These are phyloP conservation scores for Amia ocellicauda DNA, from an alignment of 2,113 vertebrate species.

Conservation along the genomic window DNA sequence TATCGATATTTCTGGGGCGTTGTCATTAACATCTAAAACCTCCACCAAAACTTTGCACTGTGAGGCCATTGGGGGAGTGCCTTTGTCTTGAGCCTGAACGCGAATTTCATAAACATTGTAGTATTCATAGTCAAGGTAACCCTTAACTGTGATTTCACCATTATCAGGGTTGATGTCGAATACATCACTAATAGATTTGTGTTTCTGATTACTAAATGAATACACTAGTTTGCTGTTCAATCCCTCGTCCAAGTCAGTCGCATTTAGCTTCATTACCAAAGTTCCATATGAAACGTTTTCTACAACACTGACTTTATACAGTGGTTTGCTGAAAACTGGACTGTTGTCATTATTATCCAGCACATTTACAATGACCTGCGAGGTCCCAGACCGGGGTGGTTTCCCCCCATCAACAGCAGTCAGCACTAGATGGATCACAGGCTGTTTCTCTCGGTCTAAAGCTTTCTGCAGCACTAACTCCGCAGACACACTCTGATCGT, in stretches of 20 bases:
- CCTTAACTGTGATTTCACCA: conserved; percentile 30
- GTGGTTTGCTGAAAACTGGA: conserved; percentile 46
- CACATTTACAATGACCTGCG: conserved; percentile 47
- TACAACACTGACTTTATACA: conserved; percentile 38
- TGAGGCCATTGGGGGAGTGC: neutral
- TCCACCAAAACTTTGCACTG: conserved; percentile 57
- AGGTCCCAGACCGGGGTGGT: conserved; percentile 35
- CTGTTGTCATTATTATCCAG: conserved; percentile 61
- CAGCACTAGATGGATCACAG: conserved; percentile 27
- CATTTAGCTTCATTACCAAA: conserved; percentile 38
- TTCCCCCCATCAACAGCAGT: conserved; percentile 39
- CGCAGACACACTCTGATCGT: conserved; percentile 43
- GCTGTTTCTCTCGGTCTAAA: conserved; percentile 46
- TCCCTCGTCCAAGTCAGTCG: conserved; percentile 56
- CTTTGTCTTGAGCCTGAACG: conserved; percentile 50
- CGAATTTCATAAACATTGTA: conserved; percentile 50
- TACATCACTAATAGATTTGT: conserved; percentile 10
- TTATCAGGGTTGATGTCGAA: conserved; percentile 26
- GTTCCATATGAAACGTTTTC: conserved; percentile 45
- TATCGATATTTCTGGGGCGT: conserved; percentile 56
- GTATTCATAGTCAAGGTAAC: conserved; percentile 55
- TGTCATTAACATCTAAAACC: conserved; percentile 63
- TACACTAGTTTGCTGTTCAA: conserved; percentile 39
- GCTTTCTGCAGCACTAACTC: conserved; percentile 56
- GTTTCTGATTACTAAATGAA: conserved; percentile 20